A percentile compares a stretch with the other conserved stretches of the same genome.
phyloP scores from a whole-genome alignment of 1,140 invertebrate genomes.

The Tribolium castaneum region DNA sequence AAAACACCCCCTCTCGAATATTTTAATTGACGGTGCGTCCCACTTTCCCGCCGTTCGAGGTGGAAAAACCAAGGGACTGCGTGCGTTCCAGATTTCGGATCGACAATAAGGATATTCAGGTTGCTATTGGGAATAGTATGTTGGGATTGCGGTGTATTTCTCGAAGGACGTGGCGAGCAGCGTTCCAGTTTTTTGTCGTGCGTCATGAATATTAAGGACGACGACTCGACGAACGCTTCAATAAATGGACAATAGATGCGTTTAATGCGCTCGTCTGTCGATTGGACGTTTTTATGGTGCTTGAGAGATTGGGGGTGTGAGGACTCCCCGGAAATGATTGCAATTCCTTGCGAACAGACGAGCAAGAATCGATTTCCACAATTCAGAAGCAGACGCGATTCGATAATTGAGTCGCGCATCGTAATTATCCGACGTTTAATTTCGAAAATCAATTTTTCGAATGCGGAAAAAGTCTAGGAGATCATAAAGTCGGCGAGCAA shows the following conservation, averaged over 20 bases:
- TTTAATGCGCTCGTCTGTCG: neutral
- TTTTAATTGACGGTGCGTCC: conserved; percentile 3
- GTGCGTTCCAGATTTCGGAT: neutral
- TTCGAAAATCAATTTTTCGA: neutral
- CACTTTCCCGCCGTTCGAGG: neutral
- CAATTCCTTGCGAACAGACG: conserved; percentile 1
- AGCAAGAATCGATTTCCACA: neutral
- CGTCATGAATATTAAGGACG: conserved; percentile 3
- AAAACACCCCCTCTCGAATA: neutral
- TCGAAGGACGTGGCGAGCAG: neutral
- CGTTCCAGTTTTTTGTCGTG: neutral
- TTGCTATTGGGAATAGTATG: neutral
- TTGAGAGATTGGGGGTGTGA: neutral
- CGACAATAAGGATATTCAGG: neutral
- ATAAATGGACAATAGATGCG: conserved; percentile 2
- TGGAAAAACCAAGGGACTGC: neutral
- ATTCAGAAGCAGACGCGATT: conserved; percentile 19
- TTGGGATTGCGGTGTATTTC: neutral
- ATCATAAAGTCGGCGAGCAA: neutral
- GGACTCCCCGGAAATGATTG: conserved; percentile 4
- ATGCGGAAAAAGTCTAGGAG: neutral
- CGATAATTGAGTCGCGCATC: neutral
- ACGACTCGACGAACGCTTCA: neutral
- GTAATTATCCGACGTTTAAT: neutral
- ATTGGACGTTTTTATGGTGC: neutral